These are phyloP conservation scores for Drosophila maculinotata DNA, from an alignment of 2,888 invertebrate species.

Conservation along the genomic window DNA sequence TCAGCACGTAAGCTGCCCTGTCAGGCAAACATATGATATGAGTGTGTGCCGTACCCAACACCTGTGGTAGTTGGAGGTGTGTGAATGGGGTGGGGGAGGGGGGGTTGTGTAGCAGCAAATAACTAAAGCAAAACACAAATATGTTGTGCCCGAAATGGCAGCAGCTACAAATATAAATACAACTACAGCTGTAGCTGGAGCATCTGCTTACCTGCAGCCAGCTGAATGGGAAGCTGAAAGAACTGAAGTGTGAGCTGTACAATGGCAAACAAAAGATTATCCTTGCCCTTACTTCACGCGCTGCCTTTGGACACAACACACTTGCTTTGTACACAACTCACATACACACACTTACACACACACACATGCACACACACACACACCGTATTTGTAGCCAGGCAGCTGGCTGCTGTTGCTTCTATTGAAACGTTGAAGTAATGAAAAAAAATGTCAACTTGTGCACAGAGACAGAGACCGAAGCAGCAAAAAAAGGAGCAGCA, in stretches of 20 bases:
- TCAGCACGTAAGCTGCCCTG: constrained; percentile 61
- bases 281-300: constrained; percentile 71
- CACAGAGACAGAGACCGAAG: constrained; percentile 30
- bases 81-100: background rate
- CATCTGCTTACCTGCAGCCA: constrained; percentile 53
- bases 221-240: constrained; percentile 23
- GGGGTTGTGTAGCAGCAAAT: constrained; percentile 35
- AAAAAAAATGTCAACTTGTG: constrained; percentile 77
- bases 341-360: constrained; percentile 12
- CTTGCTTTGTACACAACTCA: constrained; percentile 40
- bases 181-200: constrained; percentile 3
- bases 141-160: constrained; percentile 51
- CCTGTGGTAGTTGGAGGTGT: constrained; percentile 15
- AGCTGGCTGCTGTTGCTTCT: constrained; percentile 58
- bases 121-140: constrained; percentile 53
- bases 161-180: constrained; percentile 15
- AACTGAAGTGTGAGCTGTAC: constrained; percentile 53
- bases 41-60: constrained; percentile 15
- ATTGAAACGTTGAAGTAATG: constrained; percentile 79
- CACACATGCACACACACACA: constrained; percentile 10
- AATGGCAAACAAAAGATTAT: constrained; percentile 78
- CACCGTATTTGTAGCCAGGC: constrained; percentile 26
- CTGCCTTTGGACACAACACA: constrained; percentile 57
- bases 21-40: constrained; percentile 43
- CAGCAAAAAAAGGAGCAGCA: constrained; percentile 24